These are phyloP conservation scores for Bellardia bayeri DNA, from an alignment of 2,888 invertebrate genomes.

Conservation along the genomic window DNA sequence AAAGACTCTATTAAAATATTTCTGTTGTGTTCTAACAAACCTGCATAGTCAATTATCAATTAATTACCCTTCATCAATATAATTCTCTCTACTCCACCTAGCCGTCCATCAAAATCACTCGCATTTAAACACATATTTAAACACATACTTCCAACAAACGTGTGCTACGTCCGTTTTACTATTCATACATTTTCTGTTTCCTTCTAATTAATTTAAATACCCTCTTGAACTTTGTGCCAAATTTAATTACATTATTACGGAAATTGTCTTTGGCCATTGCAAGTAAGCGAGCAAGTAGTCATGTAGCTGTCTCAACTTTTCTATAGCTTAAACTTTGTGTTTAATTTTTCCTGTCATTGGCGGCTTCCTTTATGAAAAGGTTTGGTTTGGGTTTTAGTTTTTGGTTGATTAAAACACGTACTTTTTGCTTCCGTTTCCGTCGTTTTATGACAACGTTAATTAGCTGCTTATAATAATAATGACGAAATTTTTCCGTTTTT, in stretches of 20 bases:
- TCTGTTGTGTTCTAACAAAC: no score
- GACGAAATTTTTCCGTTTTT: conserved; percentile 1
- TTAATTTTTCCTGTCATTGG: conserved; percentile 36
- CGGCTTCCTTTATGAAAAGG: conserved; percentile 5
- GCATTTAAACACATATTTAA: conserved; percentile 22
- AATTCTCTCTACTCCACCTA: no score
- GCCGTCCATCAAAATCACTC: not conserved
- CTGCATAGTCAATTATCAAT: no score
- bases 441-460: conserved; percentile 47
- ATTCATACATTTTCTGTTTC: not conserved
- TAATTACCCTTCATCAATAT: no score
- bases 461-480: conserved; percentile 55
- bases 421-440: conserved; percentile 44
- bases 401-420: conserved; percentile 30
- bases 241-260: conserved; percentile 59
- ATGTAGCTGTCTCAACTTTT: conserved; percentile 2
- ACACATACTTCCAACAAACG: conserved; percentile 12
- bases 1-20: no score
- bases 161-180: not conserved
- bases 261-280: conserved; percentile 50
- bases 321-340: conserved; percentile 27
- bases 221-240: conserved; percentile 36
- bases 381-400: conserved; percentile 35
- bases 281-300: not conserved
- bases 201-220: conserved; percentile 61